Conservation (phyloP, 2,113 vertebrate genomes). For the Neomonachus schauinslandi region DNA sequence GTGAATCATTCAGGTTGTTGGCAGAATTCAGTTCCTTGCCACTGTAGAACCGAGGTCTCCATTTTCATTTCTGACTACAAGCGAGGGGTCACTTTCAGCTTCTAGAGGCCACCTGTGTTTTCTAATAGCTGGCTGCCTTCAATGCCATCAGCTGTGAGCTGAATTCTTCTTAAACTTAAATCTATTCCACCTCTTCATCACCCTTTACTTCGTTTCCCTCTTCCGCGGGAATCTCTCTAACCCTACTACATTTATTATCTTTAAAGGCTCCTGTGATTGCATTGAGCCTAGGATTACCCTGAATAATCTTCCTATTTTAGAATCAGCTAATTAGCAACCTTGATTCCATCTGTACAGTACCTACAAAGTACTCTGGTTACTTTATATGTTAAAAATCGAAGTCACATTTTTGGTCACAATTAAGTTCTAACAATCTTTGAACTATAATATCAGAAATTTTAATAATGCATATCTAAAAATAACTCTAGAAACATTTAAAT, state of each 20-base stretch:
- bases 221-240: neutral
- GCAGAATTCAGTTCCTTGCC: neutral
- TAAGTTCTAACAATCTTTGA: neutral
- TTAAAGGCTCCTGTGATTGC: neutral
- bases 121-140: neutral
- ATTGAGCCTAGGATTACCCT: neutral
- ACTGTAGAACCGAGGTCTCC: neutral
- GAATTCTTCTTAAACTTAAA: neutral
- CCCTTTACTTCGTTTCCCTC: neutral
- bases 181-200: neutral
- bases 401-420: neutral
- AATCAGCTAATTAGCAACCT: neutral
- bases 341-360: neutral
- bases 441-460: neutral
- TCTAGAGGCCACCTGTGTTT: neutral
- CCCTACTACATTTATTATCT: neutral
- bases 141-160: rapidly evolving
- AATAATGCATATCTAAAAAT: neutral
- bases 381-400: neutral
- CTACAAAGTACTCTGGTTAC: neutral
- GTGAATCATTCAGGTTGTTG: neutral
- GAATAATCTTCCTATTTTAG: neutral
- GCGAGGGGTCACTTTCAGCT: neutral
- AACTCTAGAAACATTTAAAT: neutral
- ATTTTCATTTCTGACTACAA: neutral